Evolutionary conservation across 64 coral and sea anemone species (phyloP).

Genomic region (Stichodactyla helianthus): DNA sequence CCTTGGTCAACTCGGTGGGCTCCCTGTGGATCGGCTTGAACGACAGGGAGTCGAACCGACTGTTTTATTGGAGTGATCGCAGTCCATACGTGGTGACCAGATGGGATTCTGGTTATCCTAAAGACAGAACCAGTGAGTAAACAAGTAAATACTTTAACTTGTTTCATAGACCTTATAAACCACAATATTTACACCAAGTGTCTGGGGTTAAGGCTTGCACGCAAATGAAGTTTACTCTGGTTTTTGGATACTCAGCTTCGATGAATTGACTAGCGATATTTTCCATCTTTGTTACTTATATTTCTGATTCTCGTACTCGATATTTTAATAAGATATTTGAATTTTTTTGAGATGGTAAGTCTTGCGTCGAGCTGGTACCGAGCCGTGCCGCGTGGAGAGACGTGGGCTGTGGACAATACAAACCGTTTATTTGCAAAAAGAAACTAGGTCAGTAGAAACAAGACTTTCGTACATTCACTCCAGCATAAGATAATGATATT

Average conservation of each 20-base stretch:
- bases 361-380: conserved; percentile 71
- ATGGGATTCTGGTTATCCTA: conserved; percentile 74
- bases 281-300: too few species aligned
- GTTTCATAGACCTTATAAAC: too few species aligned
- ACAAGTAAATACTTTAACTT: not conserved
- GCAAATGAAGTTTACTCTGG: too few species aligned
- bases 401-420: conserved; percentile 65
- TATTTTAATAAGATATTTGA: not conserved
- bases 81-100: conserved; percentile 62
- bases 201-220: too few species aligned
- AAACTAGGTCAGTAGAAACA: conserved; percentile 42
- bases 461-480: not conserved
- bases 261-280: too few species aligned
- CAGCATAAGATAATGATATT: too few species aligned
- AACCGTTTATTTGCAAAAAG: conserved; percentile 81
- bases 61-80: conserved; percentile 77
- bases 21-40: conserved; percentile 85
- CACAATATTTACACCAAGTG: too few species aligned
- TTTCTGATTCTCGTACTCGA: too few species aligned
- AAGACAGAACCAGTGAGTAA: conserved; percentile 47
- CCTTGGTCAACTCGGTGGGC: conserved; percentile 47
- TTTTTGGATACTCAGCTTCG: too few species aligned
- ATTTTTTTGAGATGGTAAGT: conserved; percentile 39
- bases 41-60: conserved; percentile 51
- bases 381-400: conserved; percentile 68